These are phyloP conservation scores for Acrossocheilus fasciatus DNA, from an alignment of 2,797 vertebrate genomes.

Conservation along the genomic window DNA sequence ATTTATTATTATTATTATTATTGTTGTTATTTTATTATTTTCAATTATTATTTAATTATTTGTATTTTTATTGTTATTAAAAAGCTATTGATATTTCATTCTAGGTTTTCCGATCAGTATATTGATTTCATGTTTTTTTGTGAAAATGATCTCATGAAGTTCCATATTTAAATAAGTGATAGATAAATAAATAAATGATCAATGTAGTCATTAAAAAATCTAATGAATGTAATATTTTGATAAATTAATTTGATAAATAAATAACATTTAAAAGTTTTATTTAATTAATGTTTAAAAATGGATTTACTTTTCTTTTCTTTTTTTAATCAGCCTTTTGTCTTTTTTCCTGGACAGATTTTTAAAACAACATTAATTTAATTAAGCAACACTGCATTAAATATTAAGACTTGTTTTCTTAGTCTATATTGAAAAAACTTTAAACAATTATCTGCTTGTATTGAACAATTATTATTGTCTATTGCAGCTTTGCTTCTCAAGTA, in stretches of 20 bases:
- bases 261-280: background rate
- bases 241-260: background rate
- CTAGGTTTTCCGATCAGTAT: background rate
- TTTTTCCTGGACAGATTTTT: background rate
- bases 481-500: background rate
- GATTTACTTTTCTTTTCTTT: background rate
- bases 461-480: background rate
- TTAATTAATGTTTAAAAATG: background rate
- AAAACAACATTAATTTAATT: background rate
- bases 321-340: background rate
- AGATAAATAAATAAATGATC: background rate
- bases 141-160: background rate
- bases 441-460: background rate
- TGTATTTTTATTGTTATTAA: background rate
- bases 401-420: background rate
- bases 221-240: background rate
- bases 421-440: too few relatives aligned
- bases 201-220: background rate
- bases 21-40: too few relatives aligned
- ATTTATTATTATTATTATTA: background rate
- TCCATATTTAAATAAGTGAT: background rate
- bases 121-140: background rate
- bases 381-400: background rate
- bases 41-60: background rate
- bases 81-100: background rate